Base-by-base conservation (phyloP, 2,113 vertebrate genomes). In the Elachura formosa region DNA sequence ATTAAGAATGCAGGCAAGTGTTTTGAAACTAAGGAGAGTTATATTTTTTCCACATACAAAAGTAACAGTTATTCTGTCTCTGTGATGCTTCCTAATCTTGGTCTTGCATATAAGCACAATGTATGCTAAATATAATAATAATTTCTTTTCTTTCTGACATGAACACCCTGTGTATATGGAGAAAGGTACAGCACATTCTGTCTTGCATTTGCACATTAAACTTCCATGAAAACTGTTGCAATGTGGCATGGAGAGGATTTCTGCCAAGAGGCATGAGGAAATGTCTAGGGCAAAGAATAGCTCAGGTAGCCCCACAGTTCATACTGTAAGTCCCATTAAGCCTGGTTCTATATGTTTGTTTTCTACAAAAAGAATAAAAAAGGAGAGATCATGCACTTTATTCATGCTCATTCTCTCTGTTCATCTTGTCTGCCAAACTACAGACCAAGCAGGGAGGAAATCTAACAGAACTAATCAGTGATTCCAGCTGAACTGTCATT, bases 261-360 rank as follows among this genome's bases (percentile, higher is more conserved):
- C 67, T 79, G 40, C 15, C 22, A 59, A 28, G 33, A 59, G 15
- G 4, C 13, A 19, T 1, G 6, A 79, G 28, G n/a, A 85, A 63
- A 75, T 20, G 14, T 7, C 14, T 5, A 6, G 24, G 36, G 43
- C 3, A 76, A 81, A 82, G 79, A 69, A 0, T 24, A 84, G 10
- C 40, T 31, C 34, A 72, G 10, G 6, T 5, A 43, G 13, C 33
- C 11, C 40, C 59, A 34, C 34, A 63, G 6, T n/a, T 75, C 21
- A 3, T n/a, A 25, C 14, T 20, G 33, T 18, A 67, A 64, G 69
- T 28, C 26, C 8, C 31, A 84, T 9, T 13, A 74, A 29, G 52
- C 3, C 12, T 33, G 7, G 7, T 45, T 7, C 4, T 23, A 16
- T 3, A 12, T 8, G 7, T 28, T 67, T 2, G 1, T 55, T 81